Evolutionary conservation across 2,888 invertebrate species (phyloP).

Genomic region (Choristoneura rosaceana): DNA sequence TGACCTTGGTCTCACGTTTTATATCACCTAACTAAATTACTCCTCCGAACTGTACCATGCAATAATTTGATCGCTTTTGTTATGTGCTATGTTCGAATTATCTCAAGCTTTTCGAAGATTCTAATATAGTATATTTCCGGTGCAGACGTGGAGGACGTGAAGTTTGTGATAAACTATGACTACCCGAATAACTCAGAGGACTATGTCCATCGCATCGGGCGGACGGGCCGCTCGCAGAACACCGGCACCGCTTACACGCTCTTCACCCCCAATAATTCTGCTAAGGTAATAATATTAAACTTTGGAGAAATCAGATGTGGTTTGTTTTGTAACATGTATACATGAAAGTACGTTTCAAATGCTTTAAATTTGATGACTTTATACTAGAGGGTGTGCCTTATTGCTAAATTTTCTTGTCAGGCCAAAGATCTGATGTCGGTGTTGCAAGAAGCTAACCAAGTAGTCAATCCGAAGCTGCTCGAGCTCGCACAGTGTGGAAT

Average conservation of each 20-base stretch:
- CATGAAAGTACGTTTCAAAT: too few relatives aligned
- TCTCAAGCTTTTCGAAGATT: not conserved
- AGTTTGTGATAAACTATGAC: slow-evolving; percentile 99
- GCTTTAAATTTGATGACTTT: too few relatives aligned
- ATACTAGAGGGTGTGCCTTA: too few relatives aligned
- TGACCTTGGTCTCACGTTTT: slow-evolving; percentile 20
- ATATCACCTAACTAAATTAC: slow-evolving; percentile 40
- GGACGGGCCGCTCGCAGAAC: slow-evolving; percentile 96
- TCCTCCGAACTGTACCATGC: slow-evolving; percentile 43
- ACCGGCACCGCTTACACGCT: slow-evolving; percentile 98
- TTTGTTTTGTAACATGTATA: too few relatives aligned
- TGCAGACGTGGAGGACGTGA: slow-evolving; percentile 99
- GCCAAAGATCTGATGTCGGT: slow-evolving; percentile 96
- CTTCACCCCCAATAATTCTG: slow-evolving; percentile 95
- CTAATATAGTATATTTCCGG: slow-evolving; percentile 34
- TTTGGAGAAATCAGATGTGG: too few relatives aligned
- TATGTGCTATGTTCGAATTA: slow-evolving; percentile 26
- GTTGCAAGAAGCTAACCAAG: slow-evolving; percentile 97
- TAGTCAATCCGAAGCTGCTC: slow-evolving; percentile 94
- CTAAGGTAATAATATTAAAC: slow-evolving; percentile 83
- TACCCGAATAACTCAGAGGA: slow-evolving; percentile 99
- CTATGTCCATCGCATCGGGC: slow-evolving; percentile 98
- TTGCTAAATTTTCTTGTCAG: slow-evolving; percentile 51
- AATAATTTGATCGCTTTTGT: slow-evolving; percentile 42
- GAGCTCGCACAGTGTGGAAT: slow-evolving; percentile 88